Evolutionary conservation across 1,140 invertebrate genomes (phyloP).

Genomic region (Grapholita molesta): DNA sequence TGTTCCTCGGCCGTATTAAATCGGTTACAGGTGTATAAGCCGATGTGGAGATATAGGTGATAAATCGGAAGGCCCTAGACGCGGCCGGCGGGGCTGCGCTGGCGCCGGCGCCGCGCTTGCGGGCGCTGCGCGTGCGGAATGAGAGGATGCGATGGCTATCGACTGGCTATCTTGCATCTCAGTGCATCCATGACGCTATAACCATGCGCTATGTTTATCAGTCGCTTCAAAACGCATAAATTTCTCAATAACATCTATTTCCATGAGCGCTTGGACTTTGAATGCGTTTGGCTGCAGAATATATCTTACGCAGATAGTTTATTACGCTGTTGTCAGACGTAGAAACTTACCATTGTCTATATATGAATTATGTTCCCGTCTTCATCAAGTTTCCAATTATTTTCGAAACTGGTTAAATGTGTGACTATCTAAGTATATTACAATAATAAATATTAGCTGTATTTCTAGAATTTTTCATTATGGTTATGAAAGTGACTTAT

Average conservation of each 20-base stretch:
- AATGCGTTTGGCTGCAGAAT: not conserved
- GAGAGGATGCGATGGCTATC: slow-evolving; percentile 36
- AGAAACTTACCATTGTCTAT: not conserved
- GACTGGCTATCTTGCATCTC: slow-evolving; percentile 22
- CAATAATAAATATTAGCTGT: not conserved
- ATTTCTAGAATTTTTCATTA: not conserved
- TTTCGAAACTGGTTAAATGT: not conserved
- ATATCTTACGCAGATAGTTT: not conserved
- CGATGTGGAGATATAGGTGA: slow-evolving; percentile 51
- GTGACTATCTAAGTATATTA: not conserved
- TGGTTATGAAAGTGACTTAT: not conserved
- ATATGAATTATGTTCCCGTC: not conserved
- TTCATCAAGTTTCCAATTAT: not conserved
- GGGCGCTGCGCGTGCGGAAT: slow-evolving; percentile 29
- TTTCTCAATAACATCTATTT: slow-evolving; percentile 17
- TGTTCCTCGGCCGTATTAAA: slow-evolving; percentile 38
- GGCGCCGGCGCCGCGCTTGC: slow-evolving; percentile 58
- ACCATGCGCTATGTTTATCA: slow-evolving; percentile 8
- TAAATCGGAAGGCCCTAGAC: slow-evolving; percentile 48
- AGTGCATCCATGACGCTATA: slow-evolving; percentile 19
- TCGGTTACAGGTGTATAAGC: slow-evolving; percentile 48
- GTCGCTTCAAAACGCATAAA: slow-evolving; percentile 10
- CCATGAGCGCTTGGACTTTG: not conserved
- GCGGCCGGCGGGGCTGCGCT: slow-evolving; percentile 32
- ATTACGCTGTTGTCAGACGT: not conserved